phyloP scores from a whole-genome alignment of 2,888 invertebrate species.

The Heliconius aoede region DNA sequence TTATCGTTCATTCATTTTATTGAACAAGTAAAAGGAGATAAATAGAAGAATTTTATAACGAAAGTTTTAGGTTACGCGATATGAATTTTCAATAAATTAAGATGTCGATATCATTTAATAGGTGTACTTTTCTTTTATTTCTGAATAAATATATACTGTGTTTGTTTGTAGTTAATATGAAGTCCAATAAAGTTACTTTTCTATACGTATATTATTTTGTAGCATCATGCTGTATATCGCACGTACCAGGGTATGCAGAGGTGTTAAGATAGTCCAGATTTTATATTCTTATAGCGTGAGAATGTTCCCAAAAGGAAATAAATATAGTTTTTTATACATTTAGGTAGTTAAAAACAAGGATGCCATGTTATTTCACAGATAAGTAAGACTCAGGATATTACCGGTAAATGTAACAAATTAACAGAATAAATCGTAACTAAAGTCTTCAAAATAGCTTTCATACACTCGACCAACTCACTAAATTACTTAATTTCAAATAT shows the following conservation, averaged over 20 bases:
- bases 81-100: conserved; percentile 17
- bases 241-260: too few species aligned
- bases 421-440: neutral
- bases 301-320: too few species aligned
- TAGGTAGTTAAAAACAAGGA: too few species aligned
- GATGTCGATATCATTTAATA: neutral
- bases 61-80: conserved; percentile 16
- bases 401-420: too few species aligned
- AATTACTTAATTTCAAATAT: neutral
- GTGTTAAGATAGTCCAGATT: too few species aligned
- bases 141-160: neutral
- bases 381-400: too few species aligned
- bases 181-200: neutral
- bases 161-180: neutral
- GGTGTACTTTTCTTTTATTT: neutral
- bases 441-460: neutral
- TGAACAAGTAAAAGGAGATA: neutral
- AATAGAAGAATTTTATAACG: neutral
- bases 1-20: conserved; percentile 9
- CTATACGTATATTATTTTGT: too few species aligned
- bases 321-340: too few species aligned
- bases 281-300: too few species aligned
- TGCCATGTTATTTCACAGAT: too few species aligned
- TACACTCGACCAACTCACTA: neutral
- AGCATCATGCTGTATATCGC: too few species aligned